Conservation (phyloP, 2,888 invertebrate species). For the Drosophila yooni region DNA sequence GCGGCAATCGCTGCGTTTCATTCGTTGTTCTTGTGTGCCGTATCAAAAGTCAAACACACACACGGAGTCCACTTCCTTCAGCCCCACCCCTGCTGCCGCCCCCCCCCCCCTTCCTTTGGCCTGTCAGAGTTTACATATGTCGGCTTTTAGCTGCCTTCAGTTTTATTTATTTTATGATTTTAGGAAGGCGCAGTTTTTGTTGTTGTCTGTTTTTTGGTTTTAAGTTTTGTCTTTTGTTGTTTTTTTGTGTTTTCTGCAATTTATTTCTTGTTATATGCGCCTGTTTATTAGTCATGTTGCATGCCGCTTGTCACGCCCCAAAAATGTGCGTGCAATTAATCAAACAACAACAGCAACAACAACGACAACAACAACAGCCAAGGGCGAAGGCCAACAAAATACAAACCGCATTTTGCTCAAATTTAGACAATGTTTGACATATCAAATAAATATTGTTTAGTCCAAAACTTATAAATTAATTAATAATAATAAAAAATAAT, state of each 20-base stretch:
- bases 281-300: conserved; percentile 62
- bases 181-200: conserved; percentile 54
- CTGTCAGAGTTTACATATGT: conserved; percentile 71
- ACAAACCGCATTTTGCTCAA: background rate
- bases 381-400: background rate
- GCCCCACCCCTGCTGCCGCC: background rate
- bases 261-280: conserved; percentile 3
- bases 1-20: conserved; percentile 19
- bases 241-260: background rate
- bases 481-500: background rate
- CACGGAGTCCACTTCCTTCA: too few species aligned
- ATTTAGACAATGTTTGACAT: background rate
- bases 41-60: conserved; percentile 52
- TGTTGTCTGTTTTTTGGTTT: conserved; percentile 10
- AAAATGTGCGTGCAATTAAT: conserved; percentile 62
- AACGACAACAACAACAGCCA: background rate
- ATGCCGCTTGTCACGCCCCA: conserved; percentile 58
- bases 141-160: conserved; percentile 54
- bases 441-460: background rate
- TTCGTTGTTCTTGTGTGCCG: conserved; percentile 2
- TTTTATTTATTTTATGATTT: conserved; percentile 63
- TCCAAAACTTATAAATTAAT: background rate
- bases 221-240: background rate
- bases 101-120: conserved; percentile 15
- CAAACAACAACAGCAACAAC: conserved; percentile 22